Percentiles rank a stretch among this genome's conserved stretches.
Conservation (phyloP, 2,113 vertebrate species). For the Labrus mixtus region DNA sequence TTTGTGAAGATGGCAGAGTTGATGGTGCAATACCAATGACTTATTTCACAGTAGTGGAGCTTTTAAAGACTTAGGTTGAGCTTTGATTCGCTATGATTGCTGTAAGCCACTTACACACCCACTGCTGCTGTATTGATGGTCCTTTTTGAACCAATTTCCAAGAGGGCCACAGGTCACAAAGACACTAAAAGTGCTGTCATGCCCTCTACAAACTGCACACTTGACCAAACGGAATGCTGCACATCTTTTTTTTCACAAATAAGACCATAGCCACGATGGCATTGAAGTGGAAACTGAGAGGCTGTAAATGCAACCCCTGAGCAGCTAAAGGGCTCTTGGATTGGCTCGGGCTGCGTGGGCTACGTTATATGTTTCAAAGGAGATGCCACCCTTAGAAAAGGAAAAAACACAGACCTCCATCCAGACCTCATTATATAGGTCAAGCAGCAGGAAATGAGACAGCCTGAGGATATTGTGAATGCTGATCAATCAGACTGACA, state of each 20-base stretch:
- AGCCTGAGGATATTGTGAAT: constrained; percentile 57
- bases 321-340: constrained; percentile 22
- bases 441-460: constrained; percentile 69
- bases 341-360: constrained; percentile 35
- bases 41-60: background rate
- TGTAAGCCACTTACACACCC: background rate
- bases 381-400: constrained; percentile 52
- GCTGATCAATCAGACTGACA: constrained; percentile 70
- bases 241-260: constrained; percentile 7
- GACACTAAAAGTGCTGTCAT: background rate
- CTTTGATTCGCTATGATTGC: constrained; percentile 25
- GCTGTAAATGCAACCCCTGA: background rate
- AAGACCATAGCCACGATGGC: background rate
- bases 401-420: constrained; percentile 59
- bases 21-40: too few species aligned
- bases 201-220: constrained; percentile 14
- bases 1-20: background rate
- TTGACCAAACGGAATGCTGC: background rate
- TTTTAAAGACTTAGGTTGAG: constrained; percentile 7
- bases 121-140: background rate
- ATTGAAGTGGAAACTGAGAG: constrained; percentile 30
- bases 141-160: constrained; percentile 16
- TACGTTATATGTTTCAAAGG: constrained; percentile 36
- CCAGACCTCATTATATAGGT: constrained; percentile 63
- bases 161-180: constrained; percentile 22